A percentile compares a stretch with the other conserved stretches of the same genome.
phyloP scores from a whole-genome alignment of 1,140 invertebrate genomes.

The Philopotamus ludificatus region DNA sequence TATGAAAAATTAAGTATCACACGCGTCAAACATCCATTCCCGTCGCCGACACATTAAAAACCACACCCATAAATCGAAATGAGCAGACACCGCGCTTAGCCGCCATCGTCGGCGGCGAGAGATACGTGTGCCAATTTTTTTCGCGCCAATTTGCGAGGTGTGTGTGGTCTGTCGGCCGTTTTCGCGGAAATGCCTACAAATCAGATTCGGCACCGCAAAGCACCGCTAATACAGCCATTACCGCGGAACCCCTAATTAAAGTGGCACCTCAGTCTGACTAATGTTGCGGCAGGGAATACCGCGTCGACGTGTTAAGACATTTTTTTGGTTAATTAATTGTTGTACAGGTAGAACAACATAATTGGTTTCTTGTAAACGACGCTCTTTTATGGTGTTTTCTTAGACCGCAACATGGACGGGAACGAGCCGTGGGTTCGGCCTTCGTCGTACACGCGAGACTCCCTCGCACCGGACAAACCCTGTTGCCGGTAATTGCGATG shows the following conservation, averaged over 20 bases:
- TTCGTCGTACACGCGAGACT: not conserved
- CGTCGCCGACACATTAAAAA: not conserved
- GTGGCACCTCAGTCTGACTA: slow-evolving; percentile 33
- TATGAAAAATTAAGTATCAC: no score
- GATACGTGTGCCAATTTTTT: slow-evolving; percentile 6
- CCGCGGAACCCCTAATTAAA: slow-evolving; percentile 36
- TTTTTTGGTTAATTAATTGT: slow-evolving; percentile 9
- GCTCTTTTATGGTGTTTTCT: slow-evolving; percentile 6
- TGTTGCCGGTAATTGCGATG: no score
- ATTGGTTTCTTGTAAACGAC: slow-evolving; percentile 10
- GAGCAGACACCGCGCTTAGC: no score
- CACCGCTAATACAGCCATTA: slow-evolving; percentile 41
- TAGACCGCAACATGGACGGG: not conserved
- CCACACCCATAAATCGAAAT: not conserved
- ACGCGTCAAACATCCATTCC: no score
- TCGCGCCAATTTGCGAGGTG: not conserved
- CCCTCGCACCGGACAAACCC: no score
- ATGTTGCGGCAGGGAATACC: slow-evolving; percentile 28
- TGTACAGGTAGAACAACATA: slow-evolving; percentile 3
- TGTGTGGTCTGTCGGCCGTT: slow-evolving; percentile 34
- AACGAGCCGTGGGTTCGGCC: not conserved
- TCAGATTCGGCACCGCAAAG: slow-evolving; percentile 35
- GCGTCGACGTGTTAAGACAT: slow-evolving; percentile 17
- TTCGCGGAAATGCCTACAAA: slow-evolving; percentile 35
- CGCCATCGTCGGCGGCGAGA: no score